These are phyloP conservation scores for Arrhamphus sclerolepis DNA, from an alignment of 2,797 vertebrate species.

Conservation along the genomic window DNA sequence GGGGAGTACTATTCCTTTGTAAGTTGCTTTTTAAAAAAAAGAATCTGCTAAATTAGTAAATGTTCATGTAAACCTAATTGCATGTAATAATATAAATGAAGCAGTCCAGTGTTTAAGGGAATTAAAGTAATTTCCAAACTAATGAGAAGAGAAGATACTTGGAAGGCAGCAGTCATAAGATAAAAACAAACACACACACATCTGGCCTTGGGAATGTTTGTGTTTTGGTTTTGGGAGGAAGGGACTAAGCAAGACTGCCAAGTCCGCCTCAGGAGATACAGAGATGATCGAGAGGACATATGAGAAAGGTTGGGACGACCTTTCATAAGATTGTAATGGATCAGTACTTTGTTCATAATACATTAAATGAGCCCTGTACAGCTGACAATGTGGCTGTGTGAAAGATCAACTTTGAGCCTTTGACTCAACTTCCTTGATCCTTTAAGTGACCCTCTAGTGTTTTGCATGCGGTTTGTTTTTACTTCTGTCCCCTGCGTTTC, in stretches of 20 bases:
- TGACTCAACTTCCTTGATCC: slow-evolving; percentile 37
- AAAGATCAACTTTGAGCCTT: slow-evolving; percentile 13
- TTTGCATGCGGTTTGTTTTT: slow-evolving; percentile 19
- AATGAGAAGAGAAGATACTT: slow-evolving; percentile 3
- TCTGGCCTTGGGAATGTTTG: slow-evolving; percentile 25
- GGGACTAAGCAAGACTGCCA: slow-evolving; percentile 45
- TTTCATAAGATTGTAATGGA: slow-evolving; percentile 23
- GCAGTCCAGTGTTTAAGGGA: not conserved
- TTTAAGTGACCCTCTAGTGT: slow-evolving; percentile 17
- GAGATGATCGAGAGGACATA: slow-evolving; percentile 41
- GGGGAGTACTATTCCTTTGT: no score
- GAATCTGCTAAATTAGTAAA: no score
- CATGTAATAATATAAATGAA: no score
- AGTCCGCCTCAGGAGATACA: slow-evolving; percentile 43
- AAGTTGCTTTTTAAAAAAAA: no score
- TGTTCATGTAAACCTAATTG: no score
- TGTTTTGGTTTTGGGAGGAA: slow-evolving; percentile 45
- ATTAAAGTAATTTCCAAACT: not conserved
- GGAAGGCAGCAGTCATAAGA: slow-evolving; percentile 18
- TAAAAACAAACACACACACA: slow-evolving; percentile 5
- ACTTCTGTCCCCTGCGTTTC: slow-evolving; percentile 21
- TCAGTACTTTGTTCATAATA: slow-evolving; percentile 17
- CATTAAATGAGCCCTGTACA: slow-evolving; percentile 5
- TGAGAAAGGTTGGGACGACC: slow-evolving; percentile 45
- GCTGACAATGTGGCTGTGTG: not conserved